These are phyloP conservation scores for Notiomystis cincta DNA, from an alignment of 2,113 vertebrate species.

Conservation along the genomic window DNA sequence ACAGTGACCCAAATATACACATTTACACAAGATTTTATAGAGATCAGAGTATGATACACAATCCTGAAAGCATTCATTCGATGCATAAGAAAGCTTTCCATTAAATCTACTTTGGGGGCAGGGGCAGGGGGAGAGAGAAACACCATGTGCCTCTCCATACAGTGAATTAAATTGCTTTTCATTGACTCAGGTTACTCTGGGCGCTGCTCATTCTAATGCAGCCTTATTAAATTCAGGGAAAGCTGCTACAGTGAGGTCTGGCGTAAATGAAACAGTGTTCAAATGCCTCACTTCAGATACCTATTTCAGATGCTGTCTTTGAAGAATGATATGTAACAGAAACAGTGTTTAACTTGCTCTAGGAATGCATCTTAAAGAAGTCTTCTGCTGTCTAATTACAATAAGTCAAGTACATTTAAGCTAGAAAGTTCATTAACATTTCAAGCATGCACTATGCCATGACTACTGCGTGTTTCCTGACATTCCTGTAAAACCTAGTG, in stretches of 20 bases:
- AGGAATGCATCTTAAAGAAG: not conserved
- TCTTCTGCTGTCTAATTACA: slow-evolving; percentile 21
- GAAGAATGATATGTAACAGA: slow-evolving; percentile 19
- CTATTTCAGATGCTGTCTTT: slow-evolving; percentile 2
- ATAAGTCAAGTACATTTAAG: not conserved
- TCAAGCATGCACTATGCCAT: not conserved
- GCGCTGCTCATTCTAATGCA: not conserved
- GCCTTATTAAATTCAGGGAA: slow-evolving; percentile 24
- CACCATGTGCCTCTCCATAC: not conserved
- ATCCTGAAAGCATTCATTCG: not conserved
- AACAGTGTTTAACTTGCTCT: slow-evolving; percentile 7
- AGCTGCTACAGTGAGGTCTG: not conserved
- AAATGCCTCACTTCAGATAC: not conserved
- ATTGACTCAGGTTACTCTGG: slow-evolving; percentile 20
- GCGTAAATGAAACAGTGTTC: not conserved
- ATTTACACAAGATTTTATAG: not conserved
- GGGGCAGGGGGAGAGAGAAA: not conserved
- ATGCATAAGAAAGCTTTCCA: not conserved
- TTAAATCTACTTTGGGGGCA: not conserved
- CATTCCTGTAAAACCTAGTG: not conserved
- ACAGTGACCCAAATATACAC: not conserved
- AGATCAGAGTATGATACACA: not conserved
- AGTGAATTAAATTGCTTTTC: slow-evolving; percentile 31
- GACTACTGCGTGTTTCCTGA: not conserved
- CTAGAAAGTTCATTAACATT: slow-evolving; percentile 24